These are phyloP conservation scores for Oligia latruncula DNA, from an alignment of 2,888 invertebrate genomes.

Conservation along the genomic window DNA sequence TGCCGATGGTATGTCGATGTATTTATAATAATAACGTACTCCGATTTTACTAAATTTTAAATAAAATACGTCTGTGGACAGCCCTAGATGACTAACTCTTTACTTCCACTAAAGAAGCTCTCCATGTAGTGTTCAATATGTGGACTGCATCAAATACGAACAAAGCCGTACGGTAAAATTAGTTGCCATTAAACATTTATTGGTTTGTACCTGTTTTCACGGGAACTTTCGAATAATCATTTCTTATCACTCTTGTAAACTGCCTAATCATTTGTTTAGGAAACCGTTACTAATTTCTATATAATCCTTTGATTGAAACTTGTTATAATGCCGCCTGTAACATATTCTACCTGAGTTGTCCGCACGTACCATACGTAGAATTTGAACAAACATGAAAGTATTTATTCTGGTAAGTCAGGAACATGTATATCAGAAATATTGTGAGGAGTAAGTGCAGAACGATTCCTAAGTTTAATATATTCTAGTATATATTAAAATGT, in stretches of 20 bases:
- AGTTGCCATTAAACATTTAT: conserved; percentile 18
- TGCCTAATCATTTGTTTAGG: conserved; percentile 23
- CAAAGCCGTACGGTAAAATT: background rate
- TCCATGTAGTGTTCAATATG: background rate
- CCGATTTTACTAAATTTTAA: background rate
- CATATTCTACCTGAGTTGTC: conserved; percentile 17
- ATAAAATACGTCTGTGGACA: background rate
- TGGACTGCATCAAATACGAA: background rate
- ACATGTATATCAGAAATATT: background rate
- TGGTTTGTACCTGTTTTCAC: conserved; percentile 20
- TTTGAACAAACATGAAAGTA: conserved; percentile 40
- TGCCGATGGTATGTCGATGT: background rate
- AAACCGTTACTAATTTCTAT: conserved; percentile 34
- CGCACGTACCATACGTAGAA: conserved; percentile 7
- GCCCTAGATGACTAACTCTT: background rate
- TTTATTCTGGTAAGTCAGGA: conserved; percentile 33
- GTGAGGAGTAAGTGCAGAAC: background rate
- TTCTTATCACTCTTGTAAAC: conserved; percentile 39
- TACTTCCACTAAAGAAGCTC: background rate
- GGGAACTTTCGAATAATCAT: conserved; percentile 10
- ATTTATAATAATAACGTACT: background rate
- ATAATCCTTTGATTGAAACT: conserved; percentile 22
- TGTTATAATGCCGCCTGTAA: conserved; percentile 15
- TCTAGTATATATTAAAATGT: background rate
- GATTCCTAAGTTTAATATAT: background rate